Evolutionary conservation across 2,797 vertebrate genomes (phyloP), one percentile per base, ranked within the genome.

Genomic region (Schizopygopsis pylzovi): DNA sequence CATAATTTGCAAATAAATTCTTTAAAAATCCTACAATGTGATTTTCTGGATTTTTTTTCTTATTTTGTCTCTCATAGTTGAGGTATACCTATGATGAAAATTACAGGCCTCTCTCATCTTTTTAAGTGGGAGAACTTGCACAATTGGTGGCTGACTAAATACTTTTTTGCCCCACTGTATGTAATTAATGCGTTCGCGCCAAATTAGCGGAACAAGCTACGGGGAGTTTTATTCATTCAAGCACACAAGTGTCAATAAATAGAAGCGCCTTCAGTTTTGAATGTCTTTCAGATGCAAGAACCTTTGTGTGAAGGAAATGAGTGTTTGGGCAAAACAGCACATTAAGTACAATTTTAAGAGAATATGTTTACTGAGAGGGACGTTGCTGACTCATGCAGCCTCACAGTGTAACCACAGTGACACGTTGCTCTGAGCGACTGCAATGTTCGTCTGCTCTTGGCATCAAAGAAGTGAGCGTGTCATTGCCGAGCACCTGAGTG

Each of bases 401-500:
- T 49, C 72, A 65, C 54, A 85, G 54, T 33, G 68, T 81, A 80
- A 85, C 84, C 84, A 80, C 43, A 9, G 68, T 25, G 56, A 81
- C 78, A 65, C 13, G 65, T 79, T 71, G 76, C 65, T 79, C 47
- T 7, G 39, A 73, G 81, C 8, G 39, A 61, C 83, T 68, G 65
- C 76, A 71, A 70, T 85, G 65, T 71, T 85, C 65, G 7, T 20
- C 75, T 71, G 76, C 65, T 79, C 33, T n/a, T 28, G 56, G 43
- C 84, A 81, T 81, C 54, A 75, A 43, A 81, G 78, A 65, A 65
- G 28, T n/a, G 20, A 81, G 59, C 15, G 6, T 81, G 84, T 85
- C 84, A 85, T 70, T 65, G 37, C 63, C n/a, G 61, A 78, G 37
- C 75, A 85, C 68, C 77, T 81, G 84, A 85, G 33, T 65, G 78